These are phyloP conservation scores for Acrossocheilus wenchowensis DNA, from an alignment of 2,797 vertebrate genomes.

Conservation along the genomic window DNA sequence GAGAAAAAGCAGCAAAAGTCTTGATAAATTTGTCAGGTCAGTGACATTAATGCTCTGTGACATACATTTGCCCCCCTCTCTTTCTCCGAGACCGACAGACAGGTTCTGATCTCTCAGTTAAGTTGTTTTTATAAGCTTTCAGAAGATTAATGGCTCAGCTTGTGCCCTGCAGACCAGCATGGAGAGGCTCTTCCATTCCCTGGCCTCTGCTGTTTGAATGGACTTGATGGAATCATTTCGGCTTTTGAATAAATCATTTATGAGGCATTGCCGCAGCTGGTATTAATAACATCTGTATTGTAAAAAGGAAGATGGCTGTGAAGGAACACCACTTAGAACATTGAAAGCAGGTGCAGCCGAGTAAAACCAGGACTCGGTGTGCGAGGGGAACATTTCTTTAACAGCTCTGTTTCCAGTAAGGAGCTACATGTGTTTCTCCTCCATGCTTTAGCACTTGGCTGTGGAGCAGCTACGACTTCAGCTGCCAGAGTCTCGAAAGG, in stretches of 20 bases:
- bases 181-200: slow-evolving; percentile 38
- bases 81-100: slow-evolving; percentile 64
- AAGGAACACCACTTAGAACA: slow-evolving; percentile 28
- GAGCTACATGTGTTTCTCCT: slow-evolving; percentile 13
- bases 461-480: neutral
- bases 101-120: slow-evolving; percentile 60
- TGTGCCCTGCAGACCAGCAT: slow-evolving; percentile 27
- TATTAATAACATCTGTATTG: slow-evolving; percentile 46
- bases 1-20: slow-evolving; percentile 12
- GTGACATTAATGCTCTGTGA: slow-evolving; percentile 42
- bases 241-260: slow-evolving; percentile 54
- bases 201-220: slow-evolving; percentile 30
- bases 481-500: slow-evolving; percentile 18
- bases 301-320: slow-evolving; percentile 17
- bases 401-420: slow-evolving; percentile 23
- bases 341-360: slow-evolving; percentile 40
- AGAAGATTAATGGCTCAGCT: slow-evolving; percentile 56
- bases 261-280: slow-evolving; percentile 44
- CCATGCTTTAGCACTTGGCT: slow-evolving; percentile 1
- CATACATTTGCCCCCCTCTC: slow-evolving; percentile 35
- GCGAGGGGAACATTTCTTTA: neutral
- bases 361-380: neutral
- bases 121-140: slow-evolving; percentile 59
- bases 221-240: slow-evolving; percentile 50
- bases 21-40: slow-evolving; percentile 40